Conservation (phyloP, 2,888 invertebrate species). For the Caradrina kadenii region DNA sequence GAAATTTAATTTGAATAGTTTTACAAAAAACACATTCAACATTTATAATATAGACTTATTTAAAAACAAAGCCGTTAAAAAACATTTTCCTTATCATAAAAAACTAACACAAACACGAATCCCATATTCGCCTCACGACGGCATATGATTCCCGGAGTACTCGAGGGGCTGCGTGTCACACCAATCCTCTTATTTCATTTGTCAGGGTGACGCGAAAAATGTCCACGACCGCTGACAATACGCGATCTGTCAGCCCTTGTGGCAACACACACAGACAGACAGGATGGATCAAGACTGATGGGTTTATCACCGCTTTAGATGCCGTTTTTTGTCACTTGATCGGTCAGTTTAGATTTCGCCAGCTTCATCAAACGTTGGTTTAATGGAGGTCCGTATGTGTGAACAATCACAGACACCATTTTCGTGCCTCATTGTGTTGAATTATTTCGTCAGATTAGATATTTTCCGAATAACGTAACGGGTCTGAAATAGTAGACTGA, state of each 20-base stretch:
- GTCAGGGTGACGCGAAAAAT: conserved; percentile 78
- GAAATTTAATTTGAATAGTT: too few species aligned
- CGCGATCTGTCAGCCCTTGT: conserved; percentile 77
- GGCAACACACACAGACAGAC: conserved; percentile 60
- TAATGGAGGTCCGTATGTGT: conserved; percentile 38
- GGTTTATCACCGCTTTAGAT: conserved; percentile 68
- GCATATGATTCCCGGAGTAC: conserved; percentile 77
- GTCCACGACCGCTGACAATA: conserved; percentile 81
- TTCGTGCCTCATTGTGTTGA: conserved; percentile 1
- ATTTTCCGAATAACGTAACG: conserved; percentile 21
- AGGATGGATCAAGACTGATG: conserved; percentile 76
- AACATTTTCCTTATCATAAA: conserved; percentile 27
- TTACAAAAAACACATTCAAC: not conserved
- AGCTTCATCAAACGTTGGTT: conserved; percentile 53
- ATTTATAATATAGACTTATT: conserved; percentile 3
- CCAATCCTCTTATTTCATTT: conserved; percentile 88
- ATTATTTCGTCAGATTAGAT: conserved; percentile 12
- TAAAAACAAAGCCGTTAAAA: conserved; percentile 32
- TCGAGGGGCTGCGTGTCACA: conserved; percentile 73
- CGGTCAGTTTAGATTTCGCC: conserved; percentile 67
- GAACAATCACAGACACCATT: conserved; percentile 20
- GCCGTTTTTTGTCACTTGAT: conserved; percentile 58
- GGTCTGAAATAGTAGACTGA: conserved; percentile 39
- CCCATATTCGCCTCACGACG: conserved; percentile 67
- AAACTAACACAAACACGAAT: conserved; percentile 52